Evolutionary conservation across 2,888 invertebrate genomes (phyloP), one percentile per base, ranked within the genome.

Genomic region (Nomada fucata): DNA sequence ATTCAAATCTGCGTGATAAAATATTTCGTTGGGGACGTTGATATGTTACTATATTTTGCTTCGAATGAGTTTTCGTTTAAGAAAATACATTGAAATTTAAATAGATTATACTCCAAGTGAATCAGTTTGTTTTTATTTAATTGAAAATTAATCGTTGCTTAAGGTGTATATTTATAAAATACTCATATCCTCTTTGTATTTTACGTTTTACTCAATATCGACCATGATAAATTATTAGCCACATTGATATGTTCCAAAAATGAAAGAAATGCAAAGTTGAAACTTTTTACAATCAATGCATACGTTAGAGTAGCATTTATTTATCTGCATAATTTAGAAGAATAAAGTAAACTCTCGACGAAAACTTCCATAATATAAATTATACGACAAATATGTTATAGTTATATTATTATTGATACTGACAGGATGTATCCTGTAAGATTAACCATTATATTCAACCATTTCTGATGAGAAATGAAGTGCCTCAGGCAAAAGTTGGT

Each of bases 161-260:
- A 20, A 15, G 2, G 18, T 52, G 42, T 47, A 53, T 68, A 50
- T 68, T 44, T 63, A 57, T 11, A 42, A 78, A 82, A 76, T 78
- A 85, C 42, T 77, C 61, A 55, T 76, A 61, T 67, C 5, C 60
- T 50, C 47, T 10, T 18, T 57, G 61, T 50, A 64, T 23, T 18
- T 64, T n/a, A 57, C 47, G 20, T 63, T 26, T 61, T 11, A 52
- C 13, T 44, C 10, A 44, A 47, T 44, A 44, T 59, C 50, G 26
- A 50, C n/a, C 10, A n/a, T 15, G n/a, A 36, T 52, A 29, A 65
- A 29, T 65, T 65, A 5, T n/a, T n/a, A n/a, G 10, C 1, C 18
- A 5, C 50, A 29, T 18, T 3, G 18, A 29, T 68, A 42, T 68
- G 20, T 42, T 15, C 18, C 9, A 52, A 50, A 5, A 42, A 23